Base-by-base conservation (phyloP, 37 sponge, comb jelly and placozoan species). In the Halichondria panicea region DNA sequence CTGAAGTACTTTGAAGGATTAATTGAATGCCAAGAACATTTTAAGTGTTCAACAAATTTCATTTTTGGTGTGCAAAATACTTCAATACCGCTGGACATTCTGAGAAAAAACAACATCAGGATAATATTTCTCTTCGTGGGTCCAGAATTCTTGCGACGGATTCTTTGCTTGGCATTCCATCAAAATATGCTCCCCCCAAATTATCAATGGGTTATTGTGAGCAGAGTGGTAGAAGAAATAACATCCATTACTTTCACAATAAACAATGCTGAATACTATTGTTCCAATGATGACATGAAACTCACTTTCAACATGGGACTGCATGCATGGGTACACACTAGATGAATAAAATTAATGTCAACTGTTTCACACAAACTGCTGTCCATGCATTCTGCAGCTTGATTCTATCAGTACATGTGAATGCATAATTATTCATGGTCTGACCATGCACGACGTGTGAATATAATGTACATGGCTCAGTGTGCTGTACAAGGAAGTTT, bases 191-290 rank as follows among this genome's bases (percentile, higher is more conserved):
- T 37, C 1, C 58, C 56, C 38, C 60, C 42, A 21, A 42, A 18
- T 4, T 74, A 74, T 30, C 58, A 74, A 28, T 74, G 74, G 74
- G 25, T 74, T 32, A 3, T 38, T 36, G 55, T 52, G 12, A 43
- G 43, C 25, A 36, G 43, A 1, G 58, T 59, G 41, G 39, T 57
- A n/a, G 55, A 36, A 0, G 41, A 74, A 7, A 12, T 57, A 15
- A 8, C 68, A 0, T 18, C 58, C 8, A 41, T 57, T 19, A 57
- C 19, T 19, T 57, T 74, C 36, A 24, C 59, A 40, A 39, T 40
- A 22, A 38, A 6, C 0, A 8, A 27, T 0, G 18, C 15, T 2
- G 41, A 18, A 24, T 74, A 74, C 21, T 0, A n/a, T n/a, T n/a
- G n/a, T n/a, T n/a, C n/a, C n/a, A n/a, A n/a, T n/a, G n/a, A n/a